Percentiles rank a stretch among this genome's conserved stretches.
Conservation (phyloP, 2,113 vertebrate genomes). For the Vicugna pacos region DNA sequence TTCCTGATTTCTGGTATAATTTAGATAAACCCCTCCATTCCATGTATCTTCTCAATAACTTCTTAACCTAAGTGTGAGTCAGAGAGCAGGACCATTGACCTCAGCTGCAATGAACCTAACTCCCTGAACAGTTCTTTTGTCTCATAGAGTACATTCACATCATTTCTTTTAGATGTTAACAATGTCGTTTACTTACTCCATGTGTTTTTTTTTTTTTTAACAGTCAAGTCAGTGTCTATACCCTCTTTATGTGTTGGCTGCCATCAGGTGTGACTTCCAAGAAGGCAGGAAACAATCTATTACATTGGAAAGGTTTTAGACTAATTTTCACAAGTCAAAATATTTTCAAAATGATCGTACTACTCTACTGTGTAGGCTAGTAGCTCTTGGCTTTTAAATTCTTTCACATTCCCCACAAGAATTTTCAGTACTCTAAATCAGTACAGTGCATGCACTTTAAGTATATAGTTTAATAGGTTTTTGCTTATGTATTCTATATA, state of each 20-base stretch:
- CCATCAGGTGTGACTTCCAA: neutral
- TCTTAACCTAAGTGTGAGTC: neutral
- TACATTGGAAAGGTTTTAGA: neutral
- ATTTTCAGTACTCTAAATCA: neutral
- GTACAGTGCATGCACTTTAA: neutral
- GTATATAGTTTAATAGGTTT: neutral
- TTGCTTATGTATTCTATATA: neutral
- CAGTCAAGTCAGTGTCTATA: neutral
- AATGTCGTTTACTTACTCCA: neutral
- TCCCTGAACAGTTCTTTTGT: neutral
- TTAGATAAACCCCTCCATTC: neutral
- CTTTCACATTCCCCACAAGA: neutral
- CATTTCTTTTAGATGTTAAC: slow-evolving; percentile 9
- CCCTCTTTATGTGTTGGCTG: neutral
- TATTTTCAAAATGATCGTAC: neutral
- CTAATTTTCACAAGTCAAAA: neutral
- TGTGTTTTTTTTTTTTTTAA: neutral
- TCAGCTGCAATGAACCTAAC: neutral
- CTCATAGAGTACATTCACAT: neutral
- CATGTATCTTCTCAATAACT: neutral
- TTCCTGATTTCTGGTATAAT: neutral
- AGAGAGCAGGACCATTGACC: neutral
- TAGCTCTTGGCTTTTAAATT: slow-evolving; percentile 32
- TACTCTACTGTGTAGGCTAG: neutral
- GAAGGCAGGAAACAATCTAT: neutral